A percentile compares a stretch with the other conserved stretches of the same genome.
These are phyloP conservation scores for Chionis minor DNA, from an alignment of 2,113 vertebrate genomes.

Conservation along the genomic window DNA sequence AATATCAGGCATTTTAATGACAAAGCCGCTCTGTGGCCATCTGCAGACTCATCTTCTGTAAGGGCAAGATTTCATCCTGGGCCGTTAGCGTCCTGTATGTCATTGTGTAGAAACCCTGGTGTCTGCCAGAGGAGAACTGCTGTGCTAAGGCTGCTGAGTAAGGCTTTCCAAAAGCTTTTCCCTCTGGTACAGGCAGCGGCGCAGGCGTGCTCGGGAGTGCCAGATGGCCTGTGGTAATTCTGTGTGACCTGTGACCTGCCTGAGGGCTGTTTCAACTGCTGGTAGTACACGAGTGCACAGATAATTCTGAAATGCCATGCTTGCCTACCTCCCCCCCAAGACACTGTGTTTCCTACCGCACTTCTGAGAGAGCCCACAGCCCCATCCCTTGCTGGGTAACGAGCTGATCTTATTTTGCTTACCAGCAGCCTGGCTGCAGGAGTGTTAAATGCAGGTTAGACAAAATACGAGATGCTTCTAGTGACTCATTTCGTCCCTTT, in stretches of 20 bases:
- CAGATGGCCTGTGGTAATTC: neutral
- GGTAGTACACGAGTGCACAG: neutral
- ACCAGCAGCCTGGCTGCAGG: neutral
- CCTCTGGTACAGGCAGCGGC: neutral
- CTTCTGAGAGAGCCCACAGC: neutral
- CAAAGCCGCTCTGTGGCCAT: neutral
- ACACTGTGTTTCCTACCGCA: neutral
- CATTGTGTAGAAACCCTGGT: neutral
- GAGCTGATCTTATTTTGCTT: neutral
- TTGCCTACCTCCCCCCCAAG: neutral
- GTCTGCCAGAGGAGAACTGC: neutral
- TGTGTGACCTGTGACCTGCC: neutral
- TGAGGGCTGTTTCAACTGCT: neutral
- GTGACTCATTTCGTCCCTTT: neutral
- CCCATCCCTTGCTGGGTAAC: neutral
- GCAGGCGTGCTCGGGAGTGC: neutral
- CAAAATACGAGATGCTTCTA: neutral
- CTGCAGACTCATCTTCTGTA: neutral
- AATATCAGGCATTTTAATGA: neutral
- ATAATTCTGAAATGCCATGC: neutral
- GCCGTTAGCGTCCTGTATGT: neutral
- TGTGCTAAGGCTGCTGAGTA: neutral
- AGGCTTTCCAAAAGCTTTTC: neutral
- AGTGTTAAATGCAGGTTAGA: neutral
- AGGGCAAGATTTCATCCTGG: neutral